Percentiles rank a stretch among this genome's conserved stretches.
phyloP scores from a whole-genome alignment of 2,888 invertebrate genomes.

The Xylophagus ater region DNA sequence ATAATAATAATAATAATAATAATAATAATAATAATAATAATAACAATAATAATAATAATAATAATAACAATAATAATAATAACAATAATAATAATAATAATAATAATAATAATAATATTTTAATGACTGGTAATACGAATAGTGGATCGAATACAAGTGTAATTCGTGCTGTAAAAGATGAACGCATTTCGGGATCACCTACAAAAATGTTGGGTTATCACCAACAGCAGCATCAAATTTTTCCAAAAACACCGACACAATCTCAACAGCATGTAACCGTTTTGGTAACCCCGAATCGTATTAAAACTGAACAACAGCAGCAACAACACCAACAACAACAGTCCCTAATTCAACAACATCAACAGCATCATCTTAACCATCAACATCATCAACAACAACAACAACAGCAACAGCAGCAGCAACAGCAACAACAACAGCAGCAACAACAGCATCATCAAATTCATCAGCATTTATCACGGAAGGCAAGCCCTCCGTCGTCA shows the following conservation, averaged over 20 bases:
- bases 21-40: slow-evolving; percentile 12
- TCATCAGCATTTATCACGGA: slow-evolving; percentile 20
- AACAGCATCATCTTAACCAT: slow-evolving; percentile 22
- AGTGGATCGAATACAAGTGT: slow-evolving; percentile 31
- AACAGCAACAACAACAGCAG: slow-evolving; percentile 27
- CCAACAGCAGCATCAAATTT: slow-evolving; percentile 22
- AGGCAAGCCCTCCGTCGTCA: slow-evolving; percentile 20
- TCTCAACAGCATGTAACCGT: slow-evolving; percentile 37
- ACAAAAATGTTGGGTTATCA: slow-evolving; percentile 34
- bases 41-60: slow-evolving; percentile 10
- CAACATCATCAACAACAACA: slow-evolving; percentile 25
- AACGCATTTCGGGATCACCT: slow-evolving; percentile 34
- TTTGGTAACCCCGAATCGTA: slow-evolving; percentile 42
- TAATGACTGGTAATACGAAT: slow-evolving; percentile 2
- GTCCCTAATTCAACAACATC: slow-evolving; percentile 25
- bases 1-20: slow-evolving; percentile 12
- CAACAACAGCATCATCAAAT: slow-evolving; percentile 35
- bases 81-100: neutral
- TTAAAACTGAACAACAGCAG: slow-evolving; percentile 34
- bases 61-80: slow-evolving; percentile 15
- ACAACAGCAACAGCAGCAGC: slow-evolving; percentile 28
- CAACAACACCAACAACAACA: slow-evolving; percentile 24
- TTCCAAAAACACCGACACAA: slow-evolving; percentile 15
- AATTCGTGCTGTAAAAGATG: slow-evolving; percentile 38
- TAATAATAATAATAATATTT: too few relatives aligned